phyloP scores from a whole-genome alignment of 2,113 vertebrate genomes.

The Tragelaphus imberbis region DNA sequence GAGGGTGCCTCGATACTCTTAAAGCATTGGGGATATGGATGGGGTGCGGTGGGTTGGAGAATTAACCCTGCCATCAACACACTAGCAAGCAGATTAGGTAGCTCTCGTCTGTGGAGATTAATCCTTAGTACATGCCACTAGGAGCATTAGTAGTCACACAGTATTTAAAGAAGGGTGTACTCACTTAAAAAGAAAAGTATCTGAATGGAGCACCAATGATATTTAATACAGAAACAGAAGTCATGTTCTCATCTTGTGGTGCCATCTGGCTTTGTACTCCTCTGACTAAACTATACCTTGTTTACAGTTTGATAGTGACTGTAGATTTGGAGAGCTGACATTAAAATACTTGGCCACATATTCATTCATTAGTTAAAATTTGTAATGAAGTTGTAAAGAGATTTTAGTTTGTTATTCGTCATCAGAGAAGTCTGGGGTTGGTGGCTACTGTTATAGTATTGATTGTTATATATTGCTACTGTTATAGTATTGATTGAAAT shows the following conservation, averaged over 20 bases:
- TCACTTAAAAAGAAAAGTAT: not conserved
- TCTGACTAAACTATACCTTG: not conserved
- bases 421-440: not conserved
- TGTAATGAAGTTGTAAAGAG: not conserved
- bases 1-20: not conserved
- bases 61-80: not conserved
- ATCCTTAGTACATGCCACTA: not conserved
- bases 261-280: not conserved
- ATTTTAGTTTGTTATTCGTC: not conserved
- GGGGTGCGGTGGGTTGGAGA: rapidly evolving
- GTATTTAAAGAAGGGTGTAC: not conserved
- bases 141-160: not conserved
- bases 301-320: not conserved
- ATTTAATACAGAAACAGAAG: not conserved
- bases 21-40: not conserved
- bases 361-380: not conserved
- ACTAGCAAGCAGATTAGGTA: not conserved
- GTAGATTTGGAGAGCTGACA: not conserved
- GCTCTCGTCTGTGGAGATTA: not conserved
- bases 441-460: not conserved
- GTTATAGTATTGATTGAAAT: not conserved
- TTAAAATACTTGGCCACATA: not conserved
- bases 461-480: not conserved
- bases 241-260: not conserved
- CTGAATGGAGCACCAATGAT: not conserved